Conservation (phyloP, 2,797 vertebrate species). For the Dryobates pubescens region DNA sequence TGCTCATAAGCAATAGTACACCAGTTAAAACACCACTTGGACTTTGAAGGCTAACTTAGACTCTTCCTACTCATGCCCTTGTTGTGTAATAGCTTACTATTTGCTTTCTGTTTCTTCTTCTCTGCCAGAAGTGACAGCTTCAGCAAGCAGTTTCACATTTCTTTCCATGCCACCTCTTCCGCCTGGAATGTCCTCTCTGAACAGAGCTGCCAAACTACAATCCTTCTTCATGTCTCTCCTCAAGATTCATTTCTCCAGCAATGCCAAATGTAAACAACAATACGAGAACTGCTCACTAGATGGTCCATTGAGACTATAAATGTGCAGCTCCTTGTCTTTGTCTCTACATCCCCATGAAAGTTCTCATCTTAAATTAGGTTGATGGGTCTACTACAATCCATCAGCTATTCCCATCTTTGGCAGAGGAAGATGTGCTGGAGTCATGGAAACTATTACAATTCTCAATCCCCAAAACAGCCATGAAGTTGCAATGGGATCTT, state of each 20-base stretch:
- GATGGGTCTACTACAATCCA: slow-evolving; percentile 33
- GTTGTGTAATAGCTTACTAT: not conserved
- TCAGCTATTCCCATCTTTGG: slow-evolving; percentile 42
- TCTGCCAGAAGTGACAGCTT: slow-evolving; percentile 11
- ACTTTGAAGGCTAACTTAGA: not conserved
- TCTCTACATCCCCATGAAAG: slow-evolving; percentile 3
- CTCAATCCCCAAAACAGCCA: slow-evolving; percentile 48
- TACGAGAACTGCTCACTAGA: not conserved
- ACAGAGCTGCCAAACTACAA: slow-evolving; percentile 17
- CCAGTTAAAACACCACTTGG: not conserved
- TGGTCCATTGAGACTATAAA: not conserved
- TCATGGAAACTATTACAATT: slow-evolving; percentile 57
- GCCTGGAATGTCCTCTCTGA: slow-evolving; percentile 9
- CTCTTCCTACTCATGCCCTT: not conserved
- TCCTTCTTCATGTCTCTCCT: not conserved
- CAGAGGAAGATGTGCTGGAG: slow-evolving; percentile 19
- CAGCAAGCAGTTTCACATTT: not conserved
- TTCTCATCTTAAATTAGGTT: slow-evolving; percentile 52
- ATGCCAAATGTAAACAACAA: not conserved
- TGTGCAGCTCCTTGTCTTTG: slow-evolving; percentile 10
- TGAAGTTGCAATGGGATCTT: slow-evolving; percentile 18
- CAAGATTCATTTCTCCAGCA: not conserved
- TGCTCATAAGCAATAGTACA: not conserved
- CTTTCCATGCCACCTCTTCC: slow-evolving; percentile 7
- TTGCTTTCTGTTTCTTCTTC: not conserved